Percentiles rank a stretch among this genome's conserved stretches.
Conservation (phyloP, 2,113 vertebrate species). For the Todiramphus chloris region DNA sequence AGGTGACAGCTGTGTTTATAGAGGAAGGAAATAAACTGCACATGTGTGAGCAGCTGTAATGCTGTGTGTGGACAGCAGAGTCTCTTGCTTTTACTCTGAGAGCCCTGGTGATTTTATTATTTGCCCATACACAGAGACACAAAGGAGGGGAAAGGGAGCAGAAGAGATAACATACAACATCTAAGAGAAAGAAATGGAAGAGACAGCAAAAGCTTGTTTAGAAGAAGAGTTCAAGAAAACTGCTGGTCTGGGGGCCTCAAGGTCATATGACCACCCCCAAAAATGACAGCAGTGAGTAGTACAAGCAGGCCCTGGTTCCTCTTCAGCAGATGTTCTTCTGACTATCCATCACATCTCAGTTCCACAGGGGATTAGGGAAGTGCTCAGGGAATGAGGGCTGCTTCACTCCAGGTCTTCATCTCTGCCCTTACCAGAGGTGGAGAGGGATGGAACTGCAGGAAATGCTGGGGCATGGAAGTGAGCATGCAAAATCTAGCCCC, state of each 20-base stretch:
- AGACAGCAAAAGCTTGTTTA: constrained; percentile 28
- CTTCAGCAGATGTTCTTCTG: constrained; percentile 68
- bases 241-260: constrained; percentile 25
- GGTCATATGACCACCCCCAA: constrained; percentile 11
- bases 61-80: not conserved
- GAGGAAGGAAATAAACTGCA: constrained; percentile 33
- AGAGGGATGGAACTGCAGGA: constrained; percentile 44
- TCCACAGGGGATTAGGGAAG: constrained; percentile 64
- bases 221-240: constrained; percentile 15
- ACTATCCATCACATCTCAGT: constrained; percentile 58
- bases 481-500: constrained; percentile 42
- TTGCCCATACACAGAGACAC: constrained; percentile 47
- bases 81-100: constrained; percentile 24
- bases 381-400: constrained; percentile 35
- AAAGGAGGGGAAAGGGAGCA: not conserved
- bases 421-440: constrained; percentile 58
- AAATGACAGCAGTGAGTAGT: constrained; percentile 21
- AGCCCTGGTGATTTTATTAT: constrained; percentile 10
- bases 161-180: constrained; percentile 31
- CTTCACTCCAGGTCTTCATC: constrained; percentile 74
- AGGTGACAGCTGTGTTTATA: constrained; percentile 34
- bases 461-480: constrained; percentile 66
- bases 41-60: constrained; percentile 6
- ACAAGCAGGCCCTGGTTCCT: constrained; percentile 64
- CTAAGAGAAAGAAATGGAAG: constrained; percentile 20